Evolutionary conservation across 1,140 invertebrate species (phyloP).

Genomic region (Ladona fulva): DNA sequence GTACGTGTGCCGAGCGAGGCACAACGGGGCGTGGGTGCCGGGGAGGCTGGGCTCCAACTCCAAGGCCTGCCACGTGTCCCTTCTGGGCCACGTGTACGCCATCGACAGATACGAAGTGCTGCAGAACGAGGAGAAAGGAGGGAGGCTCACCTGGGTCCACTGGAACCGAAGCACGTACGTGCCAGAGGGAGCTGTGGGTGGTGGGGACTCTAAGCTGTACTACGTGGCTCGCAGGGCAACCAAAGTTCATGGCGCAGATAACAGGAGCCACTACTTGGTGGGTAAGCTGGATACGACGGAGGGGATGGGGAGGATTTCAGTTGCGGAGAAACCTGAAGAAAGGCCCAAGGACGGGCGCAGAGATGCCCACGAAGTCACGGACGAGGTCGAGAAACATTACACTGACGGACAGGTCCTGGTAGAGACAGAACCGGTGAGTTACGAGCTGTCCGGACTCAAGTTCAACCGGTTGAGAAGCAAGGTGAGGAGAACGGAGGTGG

Average conservation of each 20-base stretch:
- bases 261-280: conserved; percentile 41
- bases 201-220: conserved; percentile 20
- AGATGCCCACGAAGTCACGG: background rate
- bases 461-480: conserved; percentile 47
- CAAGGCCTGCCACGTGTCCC: conserved; percentile 52
- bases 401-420: conserved; percentile 60
- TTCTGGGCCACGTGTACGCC: conserved; percentile 45
- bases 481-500: conserved; percentile 40
- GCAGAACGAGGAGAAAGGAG: conserved; percentile 66
- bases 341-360: background rate
- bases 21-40: conserved; percentile 58
- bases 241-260: background rate
- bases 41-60: conserved; percentile 46
- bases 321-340: conserved; percentile 45
- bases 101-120: conserved; percentile 61
- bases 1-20: conserved; percentile 60
- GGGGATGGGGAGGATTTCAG: conserved; percentile 53
- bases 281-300: conserved; percentile 54
- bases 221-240: background rate
- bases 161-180: conserved; percentile 56
- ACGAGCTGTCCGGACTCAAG: conserved; percentile 57
- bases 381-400: conserved; percentile 36
- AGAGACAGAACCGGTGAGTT: conserved; percentile 64
- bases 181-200: conserved; percentile 54
- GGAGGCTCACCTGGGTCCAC: conserved; percentile 56